Base-by-base conservation (phyloP, 1,140 invertebrate genomes). In the Cryptotermes secundus region DNA sequence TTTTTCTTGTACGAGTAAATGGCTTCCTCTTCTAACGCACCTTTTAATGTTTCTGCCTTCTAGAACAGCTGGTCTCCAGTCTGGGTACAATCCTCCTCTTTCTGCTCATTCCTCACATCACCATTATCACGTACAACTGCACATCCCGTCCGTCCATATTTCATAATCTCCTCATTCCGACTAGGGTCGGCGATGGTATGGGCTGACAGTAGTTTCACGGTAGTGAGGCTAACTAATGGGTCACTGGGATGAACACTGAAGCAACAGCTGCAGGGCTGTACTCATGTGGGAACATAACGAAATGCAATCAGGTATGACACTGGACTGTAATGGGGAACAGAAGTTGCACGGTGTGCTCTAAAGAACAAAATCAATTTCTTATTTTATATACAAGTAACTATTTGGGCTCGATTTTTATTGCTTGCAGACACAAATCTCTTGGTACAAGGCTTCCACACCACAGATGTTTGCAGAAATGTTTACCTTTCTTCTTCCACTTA, bases 21-120 rank as follows among this genome's bases (percentile, higher is more conserved):
- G n/a, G 26, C 59, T 72, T 59, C 24, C n/a, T 72, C 26, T 72
- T 72, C 26, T n/a, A 31, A n/a, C 59, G 31, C 59, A 31, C 59
- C 59, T 72, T 65, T 72, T n/a, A 72, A 72, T 72, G 59, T 72
- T 72, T 31, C 16, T 72, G 59, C 59, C 59, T 72, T 72, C n/a
- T 72, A 14, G 26, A 26, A 26, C 3, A 9, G 31, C 59, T 72
- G 59, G 59, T 72, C 59, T 72, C 26, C 26, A 72, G 26, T 72
- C 31, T 31, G 26, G 7, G n/a, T 72, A 3, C 59, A 72, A 31
- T 31, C n/a, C 9, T 4, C 26, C 59, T n/a, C 19, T 3, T 3
- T 3, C 19, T 9, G 4, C 53, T 26, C 53, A 59, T 59, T 59
- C 53, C 59, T 72, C 59, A 31, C n/a, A 14, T n/a, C 59, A n/a